phyloP scores from a whole-genome alignment of 2,888 invertebrate genomes.

The Ochropacha duplaris region DNA sequence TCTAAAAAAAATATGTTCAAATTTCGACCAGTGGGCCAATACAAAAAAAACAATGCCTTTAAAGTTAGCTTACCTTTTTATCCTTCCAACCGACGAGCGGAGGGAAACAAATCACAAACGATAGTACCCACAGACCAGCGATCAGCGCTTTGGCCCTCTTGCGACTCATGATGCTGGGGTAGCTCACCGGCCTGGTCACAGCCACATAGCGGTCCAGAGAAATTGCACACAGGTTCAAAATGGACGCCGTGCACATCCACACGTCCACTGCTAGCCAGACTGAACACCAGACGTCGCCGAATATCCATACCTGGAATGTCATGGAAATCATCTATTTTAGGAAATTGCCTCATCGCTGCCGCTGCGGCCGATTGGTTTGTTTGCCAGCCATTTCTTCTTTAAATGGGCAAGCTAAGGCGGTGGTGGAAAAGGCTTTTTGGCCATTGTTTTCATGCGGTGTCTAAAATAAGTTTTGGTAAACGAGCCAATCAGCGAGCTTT shows the following conservation, averaged over 20 bases:
- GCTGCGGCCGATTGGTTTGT: no score
- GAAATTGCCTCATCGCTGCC: no score
- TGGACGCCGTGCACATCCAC: constrained; percentile 99
- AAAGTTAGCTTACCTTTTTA: constrained; percentile 57
- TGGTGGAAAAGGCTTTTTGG: no score
- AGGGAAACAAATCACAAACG: constrained; percentile 98
- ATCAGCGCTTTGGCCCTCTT: constrained; percentile 93
- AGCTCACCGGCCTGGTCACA: constrained; percentile 97
- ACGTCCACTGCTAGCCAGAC: constrained; percentile 99
- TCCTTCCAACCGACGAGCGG: constrained; percentile 97
- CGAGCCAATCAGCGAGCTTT: no score
- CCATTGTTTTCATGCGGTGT: no score
- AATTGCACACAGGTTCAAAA: constrained; percentile 97
- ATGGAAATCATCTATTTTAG: no score
- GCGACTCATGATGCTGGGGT: constrained; percentile 95
- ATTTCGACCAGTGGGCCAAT: no score
- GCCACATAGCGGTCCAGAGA: constrained; percentile 98
- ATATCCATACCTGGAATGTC: constrained; percentile 94
- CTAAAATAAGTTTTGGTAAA: no score
- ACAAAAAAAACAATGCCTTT: no score
- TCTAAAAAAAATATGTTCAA: no score
- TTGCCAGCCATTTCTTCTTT: no score
- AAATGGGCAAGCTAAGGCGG: no score
- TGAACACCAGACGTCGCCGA: constrained; percentile 97
- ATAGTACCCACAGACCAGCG: constrained; percentile 96